Evolutionary conservation across 2,113 vertebrate genomes (phyloP), one percentile per base, ranked within the genome.

Genomic region (Sclerurus mexicanus): DNA sequence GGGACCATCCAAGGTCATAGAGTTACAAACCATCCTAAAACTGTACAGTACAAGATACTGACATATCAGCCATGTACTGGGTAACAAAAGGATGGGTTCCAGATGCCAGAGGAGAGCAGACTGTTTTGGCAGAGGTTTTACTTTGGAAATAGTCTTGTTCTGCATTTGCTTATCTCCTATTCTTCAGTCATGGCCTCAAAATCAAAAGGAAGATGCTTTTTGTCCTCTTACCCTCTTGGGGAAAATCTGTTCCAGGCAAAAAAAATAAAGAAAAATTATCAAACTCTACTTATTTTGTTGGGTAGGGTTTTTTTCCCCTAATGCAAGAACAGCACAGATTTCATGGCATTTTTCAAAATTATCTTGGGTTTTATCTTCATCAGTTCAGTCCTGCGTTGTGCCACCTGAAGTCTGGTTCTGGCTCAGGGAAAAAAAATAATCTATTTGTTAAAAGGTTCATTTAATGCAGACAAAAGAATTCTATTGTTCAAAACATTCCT

Each of bases 241-340:
- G 40, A 53, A 12, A 73, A 14, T 63, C 24, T 75, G 13, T 62
- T 59, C 22, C 23, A 79, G 30, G 25, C 3, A 69, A 46, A 53
- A 87, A 81, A 88, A 33, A 10, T 28, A 28, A 71, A 84, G 21
- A 40, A 77, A 81, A 84, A 79, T 20, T 40, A 5, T 39, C 40
- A 78, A 42, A 3, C 2, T 66, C 13, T 5, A 40, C 17, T 28
- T 59, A 8, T 0, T 72, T 60, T 7, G 6, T 76, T 31, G 27
- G 7, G 11, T 42, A 14, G 39, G 39, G 30, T 5, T 11, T 37
- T 39, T 33, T 35, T 24, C 0, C 4, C 4, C 4, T 5, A 22
- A 27, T 3, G 4, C 19, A 72, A 64, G 15, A 53, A 56, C 5
- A 58, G 19, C 22, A 28, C 6, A 37, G 9, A 23, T 58, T 85